phyloP scores from a whole-genome alignment of 2,113 vertebrate species.

The Aegotheles bennettii region DNA sequence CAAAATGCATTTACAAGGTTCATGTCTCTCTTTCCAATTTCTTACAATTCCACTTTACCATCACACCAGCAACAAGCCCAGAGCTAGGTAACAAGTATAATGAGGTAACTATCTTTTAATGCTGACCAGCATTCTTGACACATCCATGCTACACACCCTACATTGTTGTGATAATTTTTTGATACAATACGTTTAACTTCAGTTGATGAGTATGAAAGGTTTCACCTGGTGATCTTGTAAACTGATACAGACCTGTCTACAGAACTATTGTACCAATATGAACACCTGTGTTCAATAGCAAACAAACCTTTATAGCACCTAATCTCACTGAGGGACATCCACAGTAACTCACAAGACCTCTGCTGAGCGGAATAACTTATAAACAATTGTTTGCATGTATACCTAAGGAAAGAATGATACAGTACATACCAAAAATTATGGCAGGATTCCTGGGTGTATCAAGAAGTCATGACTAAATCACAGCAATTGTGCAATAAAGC shows the following conservation, averaged over 20 bases:
- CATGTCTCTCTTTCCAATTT: background rate
- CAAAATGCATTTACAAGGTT: background rate
- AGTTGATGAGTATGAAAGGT: background rate
- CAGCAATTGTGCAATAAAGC: conserved; percentile 12
- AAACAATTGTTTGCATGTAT: background rate
- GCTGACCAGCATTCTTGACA: background rate
- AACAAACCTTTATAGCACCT: background rate
- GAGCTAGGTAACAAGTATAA: background rate
- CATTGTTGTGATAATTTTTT: background rate
- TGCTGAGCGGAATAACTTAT: background rate
- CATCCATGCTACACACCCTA: background rate
- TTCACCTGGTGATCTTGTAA: background rate
- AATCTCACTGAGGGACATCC: background rate
- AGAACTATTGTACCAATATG: background rate
- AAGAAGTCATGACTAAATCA: conserved; percentile 19
- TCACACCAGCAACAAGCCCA: background rate
- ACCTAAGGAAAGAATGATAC: background rate
- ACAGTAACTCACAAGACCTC: background rate
- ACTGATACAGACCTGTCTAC: background rate
- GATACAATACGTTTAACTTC: background rate
- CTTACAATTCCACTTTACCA: background rate
- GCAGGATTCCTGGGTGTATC: conserved; percentile 14
- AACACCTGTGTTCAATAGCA: background rate
- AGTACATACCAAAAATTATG: background rate
- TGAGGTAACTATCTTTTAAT: background rate